These are phyloP conservation scores for Cheumatopsyche charites DNA, from an alignment of 1,140 invertebrate species.

Conservation along the genomic window DNA sequence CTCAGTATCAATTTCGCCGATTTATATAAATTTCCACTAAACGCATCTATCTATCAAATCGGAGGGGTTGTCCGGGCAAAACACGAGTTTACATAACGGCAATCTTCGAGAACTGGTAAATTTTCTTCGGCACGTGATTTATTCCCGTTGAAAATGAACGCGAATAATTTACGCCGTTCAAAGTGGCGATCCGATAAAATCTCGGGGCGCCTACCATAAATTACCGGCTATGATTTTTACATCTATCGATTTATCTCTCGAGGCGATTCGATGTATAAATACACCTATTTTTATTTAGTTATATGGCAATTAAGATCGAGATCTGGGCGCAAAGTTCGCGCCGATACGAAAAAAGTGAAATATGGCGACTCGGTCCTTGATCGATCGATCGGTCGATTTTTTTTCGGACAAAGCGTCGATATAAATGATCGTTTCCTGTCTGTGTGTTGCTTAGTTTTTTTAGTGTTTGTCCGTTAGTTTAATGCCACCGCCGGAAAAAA, in stretches of 20 bases:
- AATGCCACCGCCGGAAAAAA: too few species aligned
- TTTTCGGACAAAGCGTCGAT: neutral
- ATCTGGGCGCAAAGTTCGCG: neutral
- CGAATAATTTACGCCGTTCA: constrained; percentile 15
- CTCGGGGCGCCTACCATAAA: neutral
- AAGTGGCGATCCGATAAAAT: constrained; percentile 18
- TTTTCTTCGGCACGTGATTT: constrained; percentile 4
- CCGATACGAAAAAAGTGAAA: constrained; percentile 7
- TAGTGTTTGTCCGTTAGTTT: too few species aligned
- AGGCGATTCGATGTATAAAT: neutral
- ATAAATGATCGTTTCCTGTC: constrained; percentile 15
- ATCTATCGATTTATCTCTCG: constrained; percentile 3
- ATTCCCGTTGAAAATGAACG: constrained; percentile 1
- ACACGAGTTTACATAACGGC: neutral
- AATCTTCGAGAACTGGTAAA: neutral
- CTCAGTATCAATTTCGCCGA: too few species aligned
- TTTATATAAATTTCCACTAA: too few species aligned
- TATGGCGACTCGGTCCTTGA: neutral
- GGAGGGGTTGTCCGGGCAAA: too few species aligned
- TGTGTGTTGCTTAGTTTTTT: neutral
- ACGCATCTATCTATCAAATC: too few species aligned
- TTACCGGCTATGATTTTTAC: constrained; percentile 3
- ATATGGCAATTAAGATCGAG: constrained; percentile 11
- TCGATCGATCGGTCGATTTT: neutral
- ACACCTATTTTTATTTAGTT: neutral